phyloP scores from a whole-genome alignment of 2,797 vertebrate species.

The Spinus pinus region DNA sequence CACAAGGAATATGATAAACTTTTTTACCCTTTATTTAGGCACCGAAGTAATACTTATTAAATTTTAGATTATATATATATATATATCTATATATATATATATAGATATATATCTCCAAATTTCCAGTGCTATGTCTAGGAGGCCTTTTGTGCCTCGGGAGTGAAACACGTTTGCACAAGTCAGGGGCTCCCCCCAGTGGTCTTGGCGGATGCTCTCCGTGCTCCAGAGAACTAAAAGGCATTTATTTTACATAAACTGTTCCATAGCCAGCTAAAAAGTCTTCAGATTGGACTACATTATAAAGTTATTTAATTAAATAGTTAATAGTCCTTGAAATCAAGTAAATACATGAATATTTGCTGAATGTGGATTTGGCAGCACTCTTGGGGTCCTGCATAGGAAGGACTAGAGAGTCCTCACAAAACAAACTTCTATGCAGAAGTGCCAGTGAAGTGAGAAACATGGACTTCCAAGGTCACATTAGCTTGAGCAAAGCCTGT shows the following conservation, averaged over 20 bases:
- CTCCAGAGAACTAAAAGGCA: background rate
- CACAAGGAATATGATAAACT: rapidly evolving
- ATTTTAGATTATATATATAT: background rate
- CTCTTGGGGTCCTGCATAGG: background rate
- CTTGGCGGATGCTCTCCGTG: background rate
- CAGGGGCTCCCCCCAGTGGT: background rate
- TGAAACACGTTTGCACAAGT: background rate
- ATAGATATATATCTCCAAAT: rapidly evolving
- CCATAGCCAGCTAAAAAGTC: background rate
- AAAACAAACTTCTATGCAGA: background rate
- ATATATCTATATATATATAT: background rate
- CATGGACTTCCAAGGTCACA: rapidly evolving
- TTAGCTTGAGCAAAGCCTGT: background rate
- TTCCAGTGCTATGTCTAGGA: rapidly evolving
- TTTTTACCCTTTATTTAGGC: background rate
- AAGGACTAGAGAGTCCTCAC: background rate
- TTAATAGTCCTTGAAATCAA: background rate
- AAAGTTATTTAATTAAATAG: background rate
- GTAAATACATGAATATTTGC: background rate
- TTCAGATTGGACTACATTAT: background rate
- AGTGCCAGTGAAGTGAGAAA: background rate
- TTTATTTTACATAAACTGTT: background rate
- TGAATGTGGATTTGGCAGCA: background rate
- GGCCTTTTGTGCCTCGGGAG: rapidly evolving
- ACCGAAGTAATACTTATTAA: background rate